These are phyloP conservation scores for Eupithecia inturbata DNA, from an alignment of 2,888 invertebrate genomes.

Conservation along the genomic window DNA sequence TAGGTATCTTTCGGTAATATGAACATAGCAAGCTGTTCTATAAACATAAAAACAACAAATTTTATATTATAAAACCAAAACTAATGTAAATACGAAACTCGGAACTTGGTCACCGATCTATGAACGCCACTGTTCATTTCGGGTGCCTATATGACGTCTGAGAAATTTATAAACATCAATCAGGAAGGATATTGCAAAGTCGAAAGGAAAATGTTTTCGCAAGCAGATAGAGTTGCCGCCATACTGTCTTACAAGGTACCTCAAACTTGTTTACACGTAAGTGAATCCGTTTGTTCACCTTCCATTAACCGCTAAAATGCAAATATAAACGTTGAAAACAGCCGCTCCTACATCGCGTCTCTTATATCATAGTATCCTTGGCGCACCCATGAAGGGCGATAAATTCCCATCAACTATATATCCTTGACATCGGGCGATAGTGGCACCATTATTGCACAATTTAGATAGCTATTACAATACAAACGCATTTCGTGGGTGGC, in stretches of 20 bases:
- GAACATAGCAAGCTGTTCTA: too few relatives aligned
- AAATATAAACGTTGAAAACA: constrained; percentile 62
- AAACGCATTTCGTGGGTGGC: constrained; percentile 75
- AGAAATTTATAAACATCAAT: not conserved
- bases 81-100: not conserved
- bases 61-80: not conserved
- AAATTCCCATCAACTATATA: constrained; percentile 79
- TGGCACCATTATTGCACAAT: constrained; percentile 73
- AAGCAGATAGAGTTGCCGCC: not conserved
- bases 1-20: too few relatives aligned
- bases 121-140: not conserved
- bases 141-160: not conserved
- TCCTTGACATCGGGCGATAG: constrained; percentile 76
- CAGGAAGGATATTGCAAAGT: not conserved
- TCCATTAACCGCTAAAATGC: constrained; percentile 71
- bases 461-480: constrained; percentile 78
- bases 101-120: not conserved
- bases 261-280: constrained; percentile 31
- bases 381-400: constrained; percentile 70
- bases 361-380: constrained; percentile 70
- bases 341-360: constrained; percentile 69
- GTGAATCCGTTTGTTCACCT: constrained; percentile 57
- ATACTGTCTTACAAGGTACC: constrained; percentile 29
- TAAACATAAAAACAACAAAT: too few relatives aligned
- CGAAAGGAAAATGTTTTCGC: not conserved